Base-by-base conservation (phyloP, 2,888 invertebrate genomes). In the Chironomus tentans region DNA sequence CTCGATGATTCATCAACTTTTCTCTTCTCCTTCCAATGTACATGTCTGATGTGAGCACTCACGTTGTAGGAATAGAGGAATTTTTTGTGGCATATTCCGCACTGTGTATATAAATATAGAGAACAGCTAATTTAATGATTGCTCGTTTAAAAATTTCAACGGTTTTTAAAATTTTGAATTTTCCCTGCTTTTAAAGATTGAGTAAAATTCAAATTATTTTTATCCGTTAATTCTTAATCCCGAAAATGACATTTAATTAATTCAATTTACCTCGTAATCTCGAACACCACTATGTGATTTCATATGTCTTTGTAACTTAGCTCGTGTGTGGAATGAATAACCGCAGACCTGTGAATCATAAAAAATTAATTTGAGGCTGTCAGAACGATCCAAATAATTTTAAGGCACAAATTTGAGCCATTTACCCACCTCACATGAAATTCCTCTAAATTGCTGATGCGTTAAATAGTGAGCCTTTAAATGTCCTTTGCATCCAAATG, bases 1-100 rank as follows among this genome's bases (percentile, higher is more conserved):
- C 24, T 18, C 4, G 24, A 13, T 46, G n/a, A n/a, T 2, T 73
- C 62, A 18, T 15, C 56, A 2, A n/a, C 18, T 38, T 73, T 73
- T 18, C 68, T 15, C 15, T 68, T 65, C 10, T 68, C 68, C 1
- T 46, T 21, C 15, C 62, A 47, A 22, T 74, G 74, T 2, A 74
- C 74, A 48, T 74, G 74, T 21, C 22, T 18, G 12, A 74, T 65
- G 21, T 74, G 74, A 21, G 74, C 74, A 7, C 21, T 68, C 4
- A 74, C 74, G 15, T 74, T 74, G 24, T 74, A 74, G 13, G 46
- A 62, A 28, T 74, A 68, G 2, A 65, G n/a, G 24, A 74, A 74
- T 7, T 15, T 46, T 28, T 74, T 74, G 1, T 22, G 12, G n/a
- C 74, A 74, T 18, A 73, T 28, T 0, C n/a, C 28, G 22, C 61